Evolutionary conservation across 2,797 vertebrate genomes (phyloP), one percentile per base, ranked within the genome.

Genomic region (Sphenopsis melanotis): DNA sequence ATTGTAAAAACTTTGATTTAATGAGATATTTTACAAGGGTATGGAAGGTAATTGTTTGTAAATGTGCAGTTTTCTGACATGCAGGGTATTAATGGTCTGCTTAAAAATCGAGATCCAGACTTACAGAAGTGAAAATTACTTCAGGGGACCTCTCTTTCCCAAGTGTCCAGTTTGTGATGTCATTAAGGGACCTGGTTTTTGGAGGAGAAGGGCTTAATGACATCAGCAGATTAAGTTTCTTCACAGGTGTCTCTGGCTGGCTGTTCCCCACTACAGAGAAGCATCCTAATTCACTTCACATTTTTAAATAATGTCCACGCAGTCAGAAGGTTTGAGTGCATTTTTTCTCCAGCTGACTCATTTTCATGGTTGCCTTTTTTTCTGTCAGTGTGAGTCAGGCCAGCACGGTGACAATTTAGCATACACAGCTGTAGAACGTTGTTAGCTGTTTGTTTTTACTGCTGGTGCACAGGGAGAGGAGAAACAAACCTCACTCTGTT

Each of bases 401-500:
- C 78, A 60, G n/a, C 1, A 2, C 0, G 0, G 59, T 72, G 74
- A 34, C 64, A 55, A 20, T 65, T 59, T 76, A 83, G 11, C 0
- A 0, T 55, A 56, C 34, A 9, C 16, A 46, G 60, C 24, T 55
- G 32, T 65, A 78, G 53, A 71, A 50, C 23, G 17, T 12, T 42
- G 30, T n/a, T 85, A 64, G 52, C 53, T 90, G 27, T 60, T 81
- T 70, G 36, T 29, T 94, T 92, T 89, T 84, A 69, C 24, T 71
- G 32, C 42, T 94, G 26, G 57, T 91, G 66, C 34, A 56, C 42
- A 70, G 70, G 64, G 30, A 89, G 29, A 68, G 9, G 18, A 53
- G 42, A 68, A 75, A 65, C 7, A 71, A 93, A 91, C 18, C 84
- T 96, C 49, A 95, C 37, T 70, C 30, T 68, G 10, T 50, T 50